Conservation (phyloP, 2,888 invertebrate species). For the Germaria angustata region DNA sequence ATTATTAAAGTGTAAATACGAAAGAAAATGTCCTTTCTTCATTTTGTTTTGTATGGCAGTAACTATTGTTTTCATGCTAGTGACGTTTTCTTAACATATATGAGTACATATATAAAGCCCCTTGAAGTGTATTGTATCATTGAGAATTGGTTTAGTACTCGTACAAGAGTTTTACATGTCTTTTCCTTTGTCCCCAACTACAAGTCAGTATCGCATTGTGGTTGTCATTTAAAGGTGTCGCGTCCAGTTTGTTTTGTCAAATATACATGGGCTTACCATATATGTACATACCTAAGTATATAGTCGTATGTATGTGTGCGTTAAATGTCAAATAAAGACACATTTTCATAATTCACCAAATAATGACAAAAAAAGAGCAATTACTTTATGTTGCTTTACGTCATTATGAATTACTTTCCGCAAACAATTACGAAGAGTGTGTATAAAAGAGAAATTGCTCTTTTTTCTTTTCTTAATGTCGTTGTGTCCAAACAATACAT, state of each 20-base stretch:
- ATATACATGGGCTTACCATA: not conserved
- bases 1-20: conserved; percentile 35
- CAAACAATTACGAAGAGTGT: conserved; percentile 21
- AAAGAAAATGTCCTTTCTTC: not conserved
- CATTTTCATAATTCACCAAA: conserved; percentile 41
- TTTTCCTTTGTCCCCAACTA: conserved; percentile 14
- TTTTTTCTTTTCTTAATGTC: not conserved
- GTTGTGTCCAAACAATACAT: conserved; percentile 4
- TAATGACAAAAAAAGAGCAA: conserved; percentile 49
- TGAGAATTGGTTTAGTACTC: no score
- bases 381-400: conserved; percentile 48
- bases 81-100: conserved; percentile 15
- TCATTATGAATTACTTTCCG: conserved; percentile 36
- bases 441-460: conserved; percentile 21
- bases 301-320: conserved; percentile 17
- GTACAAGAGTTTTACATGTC: not conserved
- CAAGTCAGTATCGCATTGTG: not conserved
- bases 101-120: not conserved
- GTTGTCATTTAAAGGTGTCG: conserved; percentile 47
- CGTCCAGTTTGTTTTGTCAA: conserved; percentile 53
- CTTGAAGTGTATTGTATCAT: not conserved
- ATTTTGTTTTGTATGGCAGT: conserved; percentile 3
- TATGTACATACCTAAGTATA: no score
- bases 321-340: conserved; percentile 54
- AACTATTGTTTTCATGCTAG: not conserved